A percentile compares a stretch with the other conserved stretches of the same genome.
Evolutionary conservation across 2,888 invertebrate species (phyloP).

Genomic region (Emesis russula): DNA sequence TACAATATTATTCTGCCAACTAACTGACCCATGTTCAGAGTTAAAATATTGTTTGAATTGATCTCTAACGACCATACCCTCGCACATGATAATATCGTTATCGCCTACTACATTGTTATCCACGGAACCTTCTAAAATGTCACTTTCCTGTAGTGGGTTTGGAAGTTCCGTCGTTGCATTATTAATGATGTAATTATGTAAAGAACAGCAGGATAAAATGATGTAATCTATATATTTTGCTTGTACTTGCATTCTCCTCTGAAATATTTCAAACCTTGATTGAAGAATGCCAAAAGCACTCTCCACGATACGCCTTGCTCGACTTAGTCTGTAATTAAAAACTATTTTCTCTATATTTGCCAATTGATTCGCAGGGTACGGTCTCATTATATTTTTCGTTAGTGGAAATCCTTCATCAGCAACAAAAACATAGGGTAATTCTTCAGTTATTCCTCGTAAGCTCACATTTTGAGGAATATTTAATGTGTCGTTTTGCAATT

Average conservation of each 20-base stretch:
- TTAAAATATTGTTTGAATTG: conserved; percentile 68
- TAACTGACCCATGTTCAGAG: conserved; percentile 52
- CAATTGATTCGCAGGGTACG: conserved; percentile 64
- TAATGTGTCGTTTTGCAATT: conserved; percentile 37
- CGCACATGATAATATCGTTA: conserved; percentile 36
- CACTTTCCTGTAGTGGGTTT: conserved; percentile 49
- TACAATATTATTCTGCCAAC: conserved; percentile 23
- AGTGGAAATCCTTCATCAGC: conserved; percentile 23
- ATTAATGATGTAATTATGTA: conserved; percentile 33
- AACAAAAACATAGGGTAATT: conserved; percentile 23
- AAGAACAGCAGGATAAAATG: conserved; percentile 21
- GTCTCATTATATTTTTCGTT: conserved; percentile 68
- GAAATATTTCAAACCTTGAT: conserved; percentile 50
- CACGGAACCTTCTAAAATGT: conserved; percentile 58
- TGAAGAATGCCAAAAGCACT: conserved; percentile 52
- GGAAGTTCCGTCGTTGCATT: conserved; percentile 29
- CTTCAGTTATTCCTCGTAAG: conserved; percentile 24
- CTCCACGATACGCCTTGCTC: conserved; percentile 54
- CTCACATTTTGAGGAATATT: conserved; percentile 24
- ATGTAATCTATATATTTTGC: conserved; percentile 33
- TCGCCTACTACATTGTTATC: conserved; percentile 51
- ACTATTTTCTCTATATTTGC: conserved; percentile 23
- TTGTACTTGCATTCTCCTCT: conserved; percentile 45
- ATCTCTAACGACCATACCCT: conserved; percentile 65
- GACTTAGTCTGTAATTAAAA: conserved; percentile 47